Base-by-base conservation (phyloP, 1,140 invertebrate species). In the Pseudomyrmex concolor region DNA sequence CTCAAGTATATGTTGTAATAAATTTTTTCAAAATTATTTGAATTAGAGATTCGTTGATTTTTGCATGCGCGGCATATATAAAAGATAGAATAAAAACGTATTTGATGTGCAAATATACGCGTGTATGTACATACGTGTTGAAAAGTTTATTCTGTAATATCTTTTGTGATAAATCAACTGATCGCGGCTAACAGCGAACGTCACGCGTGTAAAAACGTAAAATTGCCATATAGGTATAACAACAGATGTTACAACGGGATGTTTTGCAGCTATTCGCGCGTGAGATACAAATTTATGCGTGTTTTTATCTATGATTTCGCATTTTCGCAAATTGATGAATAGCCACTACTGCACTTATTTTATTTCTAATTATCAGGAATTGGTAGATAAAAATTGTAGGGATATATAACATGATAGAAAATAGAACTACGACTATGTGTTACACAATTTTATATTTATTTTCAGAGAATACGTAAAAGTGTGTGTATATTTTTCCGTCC, bases 201-300 rank as follows among this genome's bases (percentile, higher is more conserved):
- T 78, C 64, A 77, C 55, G 80, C 80, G 77, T 80, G 76, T 85
- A 82, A 87, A 89, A 86, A 74, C 43, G 17, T 55, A 70, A 43
- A 59, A 80, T 70, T 70, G 54, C 57, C 64, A 17, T 48, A 34
- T 34, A n/a, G n/a, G n/a, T n/a, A 7, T 34, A 78, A 78, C 51
- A 51, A 70, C 66, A 80, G 76, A 80, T 62, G 66, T 70, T 80
- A 80, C 64, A 34, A 10, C 22, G n/a, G 7, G 12, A 5, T 80
- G 76, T 80, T 80, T 70, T 70, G 76, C 19, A 43, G 59, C 43
- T n/a, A n/a, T 57, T n/a, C 19, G 64, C 66, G 17, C 19, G 45
- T 17, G 66, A 48, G 43, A 50, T 59, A 57, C 12, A 57, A 45
- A 54, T 54, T 13, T 60, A 66, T 54, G 19, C 5, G n/a, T 2